Evolutionary conservation across 2,888 invertebrate genomes (phyloP), one percentile per base, ranked within the genome.

Genomic region (Leistus spinibarbis): DNA sequence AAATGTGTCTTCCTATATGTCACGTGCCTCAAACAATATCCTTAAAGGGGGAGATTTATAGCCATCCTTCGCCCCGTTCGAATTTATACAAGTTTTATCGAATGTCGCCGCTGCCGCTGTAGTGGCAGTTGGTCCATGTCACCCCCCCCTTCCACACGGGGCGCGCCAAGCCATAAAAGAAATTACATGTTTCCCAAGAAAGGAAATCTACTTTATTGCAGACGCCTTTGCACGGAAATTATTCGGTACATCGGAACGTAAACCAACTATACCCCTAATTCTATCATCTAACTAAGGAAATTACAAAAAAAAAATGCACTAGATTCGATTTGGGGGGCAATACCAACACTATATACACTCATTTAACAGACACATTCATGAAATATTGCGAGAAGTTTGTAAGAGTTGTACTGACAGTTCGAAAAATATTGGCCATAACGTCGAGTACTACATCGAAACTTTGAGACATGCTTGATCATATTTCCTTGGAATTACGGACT

Each of bases 11-110:
- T 73, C 79, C 80, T 80, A 80, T 79, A 81, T 81, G 83, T 83
- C 83, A 83, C 82, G 83, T 83, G 82, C 82, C 81, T 82, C 82
- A 82, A 83, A 83, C 83, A 83, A 83, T 83, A 82, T 83, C 83
- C 82, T 82, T 81, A 82, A 69, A 82, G 79, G 80, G 79, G 76
- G 80, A 83, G 82, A 83, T 83, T 83, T 83, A 82, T 82, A 78
- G 81, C 80, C 77, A 79, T 80, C 78, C 79, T 77, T 77, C 78
- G 78, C 77, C 78, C 79, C 80, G 79, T 80, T 78, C 80, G 83
- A 83, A 83, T 84, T 83, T 83, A 83, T 83, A 82, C 83, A 83
- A 83, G 81, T 83, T 83, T 83, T 81, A 82, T 82, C 82, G 82
- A 80, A 81, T 81, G 73, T 73, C 73, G 67, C 67, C 17, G 66